A percentile compares a stretch with the other conserved stretches of the same genome.
phyloP scores from a whole-genome alignment of 2,797 vertebrate species.

The Bradypodion ventrale region DNA sequence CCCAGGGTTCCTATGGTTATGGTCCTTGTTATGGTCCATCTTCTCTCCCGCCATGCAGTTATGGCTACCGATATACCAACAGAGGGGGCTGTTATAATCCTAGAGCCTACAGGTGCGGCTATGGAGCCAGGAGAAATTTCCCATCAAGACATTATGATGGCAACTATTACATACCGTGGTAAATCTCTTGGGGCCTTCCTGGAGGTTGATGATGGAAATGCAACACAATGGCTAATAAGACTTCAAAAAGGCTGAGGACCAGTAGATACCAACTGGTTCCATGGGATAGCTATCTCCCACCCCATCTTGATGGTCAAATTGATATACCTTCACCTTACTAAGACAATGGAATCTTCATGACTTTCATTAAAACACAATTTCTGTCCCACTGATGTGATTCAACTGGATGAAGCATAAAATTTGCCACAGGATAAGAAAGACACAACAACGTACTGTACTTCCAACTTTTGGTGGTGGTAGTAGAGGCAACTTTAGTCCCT shows the following conservation, averaged over 20 bases:
- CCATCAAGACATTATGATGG: not conserved
- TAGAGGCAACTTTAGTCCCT: not conserved
- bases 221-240: too few species aligned
- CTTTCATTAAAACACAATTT: too few species aligned
- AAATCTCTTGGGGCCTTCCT: not conserved
- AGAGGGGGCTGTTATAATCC: constrained; percentile 27
- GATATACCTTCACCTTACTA: too few species aligned
- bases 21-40: not conserved
- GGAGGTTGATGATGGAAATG: not conserved
- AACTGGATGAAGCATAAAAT: too few species aligned
- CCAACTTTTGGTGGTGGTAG: too few species aligned
- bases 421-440: too few species aligned
- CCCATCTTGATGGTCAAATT: not conserved
- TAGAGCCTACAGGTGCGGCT: not conserved
- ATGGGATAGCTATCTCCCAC: not conserved
- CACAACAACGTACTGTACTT: not conserved
- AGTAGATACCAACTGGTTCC: too few species aligned
- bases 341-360: too few species aligned
- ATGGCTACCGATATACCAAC: constrained; percentile 25
- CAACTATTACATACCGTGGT: not conserved
- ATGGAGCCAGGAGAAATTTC: not conserved
- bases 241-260: not conserved
- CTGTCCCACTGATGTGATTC: too few species aligned
- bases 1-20: not conserved
- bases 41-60: not conserved